phyloP scores from a whole-genome alignment of 2,113 vertebrate genomes.

The Alethe diademata region DNA sequence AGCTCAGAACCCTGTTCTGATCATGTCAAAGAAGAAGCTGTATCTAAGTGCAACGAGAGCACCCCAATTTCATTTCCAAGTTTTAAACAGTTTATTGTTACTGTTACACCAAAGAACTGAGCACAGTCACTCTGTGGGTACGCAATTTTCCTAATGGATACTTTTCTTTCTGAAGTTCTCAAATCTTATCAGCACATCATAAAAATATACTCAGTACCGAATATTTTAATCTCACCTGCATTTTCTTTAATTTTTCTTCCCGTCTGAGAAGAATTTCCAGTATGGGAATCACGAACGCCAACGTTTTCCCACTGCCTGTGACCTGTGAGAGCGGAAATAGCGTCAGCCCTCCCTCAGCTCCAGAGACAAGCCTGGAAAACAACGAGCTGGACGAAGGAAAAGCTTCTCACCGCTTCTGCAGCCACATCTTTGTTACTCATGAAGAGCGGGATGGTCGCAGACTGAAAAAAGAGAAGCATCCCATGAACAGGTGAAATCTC shows the following conservation, averaged over 20 bases:
- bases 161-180: not conserved
- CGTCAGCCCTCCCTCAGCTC: not conserved
- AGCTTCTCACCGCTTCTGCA: slow-evolving; percentile 89
- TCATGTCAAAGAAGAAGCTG: not conserved
- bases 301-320: slow-evolving; percentile 95
- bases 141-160: rapidly evolving
- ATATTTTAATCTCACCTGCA: slow-evolving; percentile 76
- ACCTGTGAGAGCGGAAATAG: slow-evolving; percentile 72
- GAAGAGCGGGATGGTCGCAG: slow-evolving; percentile 95
- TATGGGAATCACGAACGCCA: slow-evolving; percentile 93
- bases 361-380: not conserved
- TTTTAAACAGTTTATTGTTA: not conserved
- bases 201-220: rapidly evolving
- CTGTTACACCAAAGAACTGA: not conserved
- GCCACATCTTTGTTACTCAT: slow-evolving; percentile 95
- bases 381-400: rapidly evolving
- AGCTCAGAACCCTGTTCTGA: not conserved
- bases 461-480: slow-evolving; percentile 62
- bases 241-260: slow-evolving; percentile 90
- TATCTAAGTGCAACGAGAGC: not conserved
- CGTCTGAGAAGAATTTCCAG: slow-evolving; percentile 89
- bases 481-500: rapidly evolving
- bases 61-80: not conserved
- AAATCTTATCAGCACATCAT: rapidly evolving
- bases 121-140: rapidly evolving